Base-by-base conservation (phyloP, 2,888 invertebrate species). In the Coleophora deauratella region DNA sequence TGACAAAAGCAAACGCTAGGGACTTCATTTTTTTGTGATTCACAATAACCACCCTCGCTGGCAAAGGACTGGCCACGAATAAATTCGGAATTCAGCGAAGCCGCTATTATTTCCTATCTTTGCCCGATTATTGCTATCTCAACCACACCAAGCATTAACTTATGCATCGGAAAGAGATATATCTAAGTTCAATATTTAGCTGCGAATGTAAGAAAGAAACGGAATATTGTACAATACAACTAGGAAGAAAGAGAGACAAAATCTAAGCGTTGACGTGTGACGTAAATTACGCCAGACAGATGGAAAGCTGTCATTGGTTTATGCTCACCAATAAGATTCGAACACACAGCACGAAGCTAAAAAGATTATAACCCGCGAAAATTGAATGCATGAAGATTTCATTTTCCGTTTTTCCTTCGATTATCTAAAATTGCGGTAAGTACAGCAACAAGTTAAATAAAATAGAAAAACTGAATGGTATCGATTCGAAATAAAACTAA, bases 291-390 rank as follows among this genome's bases (percentile, higher is more conserved):
- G 69, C 60, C 73, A 88, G 89, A 88, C 91, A 91, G 91, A 90
- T 92, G 92, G 91, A 91, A 87, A 59, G 60, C 61, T 74, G 42
- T 67, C 54, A 91, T 91, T 91, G 91, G 91, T 62, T 52, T 52
- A 44, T 52, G 49, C 55, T 59, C 59, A 62, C 88, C 72, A 88
- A 88, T 86, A 62, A 58, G 53, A 67, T 66, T 59, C 49, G 70
- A 76, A 82, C 85, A 86, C 84, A 85, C 79, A 71, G 51, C 58
- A 62, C 46, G 50, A 62, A 50, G 49, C 47, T 52, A 61, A 55
- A 55, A 52, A 64, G 42, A 50, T 14, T 14, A 11, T 31, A 35
- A 21, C 36, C 68, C 74, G 77, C 61, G 58, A 72, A 67, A 57
- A 50, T 73, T 6, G 21, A 21, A 21, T 21, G 21, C 21, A 21